Conservation (phyloP, 2,113 vertebrate genomes). For the Clupea harengus region DNA sequence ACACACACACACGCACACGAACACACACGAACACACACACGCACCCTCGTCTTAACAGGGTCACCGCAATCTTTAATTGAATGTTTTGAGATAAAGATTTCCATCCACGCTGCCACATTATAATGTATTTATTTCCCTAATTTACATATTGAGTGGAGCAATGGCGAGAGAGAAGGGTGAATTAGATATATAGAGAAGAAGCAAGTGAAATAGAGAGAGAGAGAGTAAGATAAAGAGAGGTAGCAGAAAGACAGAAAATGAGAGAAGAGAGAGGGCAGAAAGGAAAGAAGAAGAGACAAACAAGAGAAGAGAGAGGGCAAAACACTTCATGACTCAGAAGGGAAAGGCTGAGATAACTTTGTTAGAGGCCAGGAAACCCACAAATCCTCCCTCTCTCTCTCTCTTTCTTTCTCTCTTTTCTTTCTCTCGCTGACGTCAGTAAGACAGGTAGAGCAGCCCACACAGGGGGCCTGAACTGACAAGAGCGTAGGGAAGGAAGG, state of each 20-base stretch:
- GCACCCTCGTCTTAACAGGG: conserved; percentile 16
- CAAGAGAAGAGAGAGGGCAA: background rate
- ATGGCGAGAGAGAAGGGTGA: conserved; percentile 17
- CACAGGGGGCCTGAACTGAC: background rate
- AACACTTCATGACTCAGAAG: background rate
- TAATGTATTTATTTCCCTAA: conserved; percentile 25
- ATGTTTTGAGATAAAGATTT: conserved; percentile 20
- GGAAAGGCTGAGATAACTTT: background rate
- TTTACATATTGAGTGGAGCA: conserved; percentile 14
- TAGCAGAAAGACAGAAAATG: background rate
- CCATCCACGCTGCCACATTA: background rate
- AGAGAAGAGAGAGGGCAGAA: background rate
- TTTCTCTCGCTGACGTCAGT: background rate
- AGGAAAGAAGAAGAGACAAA: background rate
- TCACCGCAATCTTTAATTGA: conserved; percentile 36
- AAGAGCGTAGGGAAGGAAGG: background rate
- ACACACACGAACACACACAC: background rate
- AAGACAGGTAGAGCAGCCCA: background rate
- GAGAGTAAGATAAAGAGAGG: background rate
- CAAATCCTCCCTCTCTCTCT: background rate
- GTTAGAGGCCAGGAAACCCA: background rate
- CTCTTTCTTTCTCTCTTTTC: conserved; percentile 2
- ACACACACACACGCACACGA: conserved; percentile 9
- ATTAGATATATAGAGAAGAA: conserved; percentile 30
- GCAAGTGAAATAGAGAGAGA: background rate